Evolutionary conservation across 53 echinoderm and acorn worm genomes (phyloP), one percentile per base, ranked within the genome.

Genomic region (Echinarachnius parma): DNA sequence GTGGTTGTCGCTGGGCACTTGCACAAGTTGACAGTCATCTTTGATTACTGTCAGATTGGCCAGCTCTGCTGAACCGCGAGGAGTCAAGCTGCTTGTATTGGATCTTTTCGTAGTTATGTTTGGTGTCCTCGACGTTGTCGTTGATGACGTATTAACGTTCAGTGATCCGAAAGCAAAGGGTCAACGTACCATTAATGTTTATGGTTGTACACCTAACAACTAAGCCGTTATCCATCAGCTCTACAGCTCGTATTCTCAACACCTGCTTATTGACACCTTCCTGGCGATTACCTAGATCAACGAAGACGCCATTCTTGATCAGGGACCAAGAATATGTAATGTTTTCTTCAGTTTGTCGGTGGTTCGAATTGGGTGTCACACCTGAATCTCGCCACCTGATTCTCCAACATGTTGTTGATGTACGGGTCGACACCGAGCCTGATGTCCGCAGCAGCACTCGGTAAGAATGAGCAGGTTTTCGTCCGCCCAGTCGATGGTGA

Each of bases 181-280:
- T n/a, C 10, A 24, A 52, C 21, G 34, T 33, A 1, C 53, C 70
- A 11, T 34, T 33, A 2, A 32, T 4, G 24, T 53, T 69, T 4
- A 32, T 18, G 9, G 70, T 53, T 4, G 70, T 69, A 53, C 70
- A 69, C 32, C 50, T 34, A 3, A 69, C 70, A 24, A 18, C 23
- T 11, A 69, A 1, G 15, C 53, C 53, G 25, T 69, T 53, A 53
- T 69, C 70, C 1, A 32, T 22, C 14, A 34, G 23, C 21, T 69
- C 70, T 10, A 25, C 35, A 9, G 10, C 21, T 21, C 50, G 14
- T 15, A 69, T 53, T 34, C 53, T 21, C 70, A 69, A 53, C 14
- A 33, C 9, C 35, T 69, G 70, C 24, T 53, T 69, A 52, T 53
- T 69, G 4, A 69, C 20, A 9, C 70, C 70, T 32, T 69, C 53